A percentile compares a stretch with the other conserved stretches of the same genome.
Conservation (phyloP, 2,113 vertebrate species). For the Shinisaurus crocodilurus region DNA sequence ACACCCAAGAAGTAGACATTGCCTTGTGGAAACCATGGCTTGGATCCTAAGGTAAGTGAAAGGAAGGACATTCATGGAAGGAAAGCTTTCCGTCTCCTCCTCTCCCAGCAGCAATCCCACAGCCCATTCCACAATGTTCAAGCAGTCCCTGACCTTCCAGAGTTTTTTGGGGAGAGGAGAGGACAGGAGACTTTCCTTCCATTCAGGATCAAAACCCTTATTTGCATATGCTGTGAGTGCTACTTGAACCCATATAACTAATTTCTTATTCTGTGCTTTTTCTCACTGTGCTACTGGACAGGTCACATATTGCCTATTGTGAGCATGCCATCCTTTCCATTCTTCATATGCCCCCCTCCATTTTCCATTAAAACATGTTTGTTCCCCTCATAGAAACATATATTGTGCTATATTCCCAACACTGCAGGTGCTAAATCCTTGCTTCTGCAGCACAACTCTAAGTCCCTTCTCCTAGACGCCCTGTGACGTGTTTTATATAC, state of each 20-base stretch:
- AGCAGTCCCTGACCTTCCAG: no score
- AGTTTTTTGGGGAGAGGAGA: neutral
- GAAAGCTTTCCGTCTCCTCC: neutral
- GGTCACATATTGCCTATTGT: neutral
- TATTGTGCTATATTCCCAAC: neutral
- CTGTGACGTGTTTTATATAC: no score
- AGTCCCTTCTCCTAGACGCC: neutral
- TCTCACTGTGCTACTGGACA: no score
- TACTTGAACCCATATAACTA: neutral
- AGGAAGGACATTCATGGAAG: neutral
- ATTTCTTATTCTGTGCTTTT: neutral
- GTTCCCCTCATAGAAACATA: neutral
- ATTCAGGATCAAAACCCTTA: neutral
- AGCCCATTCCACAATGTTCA: neutral
- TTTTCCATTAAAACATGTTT: neutral
- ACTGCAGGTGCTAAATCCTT: neutral
- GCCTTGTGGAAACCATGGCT: neutral
- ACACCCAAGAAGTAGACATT: no score
- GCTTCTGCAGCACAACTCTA: neutral
- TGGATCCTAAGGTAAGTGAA: neutral
- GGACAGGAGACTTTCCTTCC: neutral
- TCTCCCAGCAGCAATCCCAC: neutral
- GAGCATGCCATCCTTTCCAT: neutral
- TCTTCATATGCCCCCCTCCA: neutral
- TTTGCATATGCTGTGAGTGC: neutral